Conservation (phyloP, 2,797 vertebrate species). For the Diceros bicornis region DNA sequence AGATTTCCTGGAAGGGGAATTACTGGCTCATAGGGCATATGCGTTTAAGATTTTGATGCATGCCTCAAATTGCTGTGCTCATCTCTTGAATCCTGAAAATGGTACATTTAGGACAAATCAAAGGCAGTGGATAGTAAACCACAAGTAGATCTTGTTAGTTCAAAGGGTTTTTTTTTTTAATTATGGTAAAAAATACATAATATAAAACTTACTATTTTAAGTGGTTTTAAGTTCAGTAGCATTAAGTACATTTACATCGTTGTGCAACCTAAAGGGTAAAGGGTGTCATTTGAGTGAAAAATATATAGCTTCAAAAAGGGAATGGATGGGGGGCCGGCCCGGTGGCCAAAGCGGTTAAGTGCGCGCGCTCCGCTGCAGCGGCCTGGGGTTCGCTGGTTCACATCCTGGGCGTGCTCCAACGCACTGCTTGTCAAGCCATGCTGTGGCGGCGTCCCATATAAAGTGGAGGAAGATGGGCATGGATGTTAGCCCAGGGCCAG, state of each 20-base stretch:
- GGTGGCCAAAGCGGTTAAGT: too few relatives aligned
- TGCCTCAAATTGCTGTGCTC: neutral
- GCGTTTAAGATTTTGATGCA: neutral
- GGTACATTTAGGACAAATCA: constrained; percentile 27
- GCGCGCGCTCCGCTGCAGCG: too few relatives aligned
- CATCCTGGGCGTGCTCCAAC: too few relatives aligned
- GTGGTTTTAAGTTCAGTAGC: neutral
- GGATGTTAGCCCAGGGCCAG: too few relatives aligned
- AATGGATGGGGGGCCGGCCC: neutral
- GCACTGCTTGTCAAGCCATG: too few relatives aligned
- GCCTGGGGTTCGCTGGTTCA: too few relatives aligned
- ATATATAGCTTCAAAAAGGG: neutral
- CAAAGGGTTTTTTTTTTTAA: neutral
- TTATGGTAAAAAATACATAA: neutral
- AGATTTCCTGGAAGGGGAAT: neutral
- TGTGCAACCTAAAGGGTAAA: neutral
- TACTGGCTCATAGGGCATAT: neutral
- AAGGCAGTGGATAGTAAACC: neutral
- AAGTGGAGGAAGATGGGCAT: too few relatives aligned
- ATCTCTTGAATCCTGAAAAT: constrained; percentile 58
- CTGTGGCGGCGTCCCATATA: too few relatives aligned
- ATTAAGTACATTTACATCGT: neutral
- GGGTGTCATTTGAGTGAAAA: neutral
- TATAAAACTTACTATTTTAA: constrained; percentile 29
- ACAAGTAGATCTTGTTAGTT: neutral